Conservation (phyloP, 2,888 invertebrate genomes). For the Napeogenes inachia region DNA sequence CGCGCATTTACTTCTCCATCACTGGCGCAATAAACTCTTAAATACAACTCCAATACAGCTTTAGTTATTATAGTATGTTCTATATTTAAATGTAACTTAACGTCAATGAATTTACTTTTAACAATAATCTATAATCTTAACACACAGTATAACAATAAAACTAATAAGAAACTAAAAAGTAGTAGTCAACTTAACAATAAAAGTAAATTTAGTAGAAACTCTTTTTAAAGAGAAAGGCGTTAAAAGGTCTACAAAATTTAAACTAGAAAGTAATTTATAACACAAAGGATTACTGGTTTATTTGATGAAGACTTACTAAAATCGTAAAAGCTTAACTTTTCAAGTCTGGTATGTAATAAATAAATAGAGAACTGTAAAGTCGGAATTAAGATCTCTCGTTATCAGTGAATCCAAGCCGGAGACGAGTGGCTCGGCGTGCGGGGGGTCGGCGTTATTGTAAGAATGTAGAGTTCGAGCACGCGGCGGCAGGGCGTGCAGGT, state of each 20-base stretch:
- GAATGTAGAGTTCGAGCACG: slow-evolving; percentile 39
- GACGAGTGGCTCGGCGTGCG: slow-evolving; percentile 32
- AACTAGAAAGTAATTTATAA: slow-evolving; percentile 5
- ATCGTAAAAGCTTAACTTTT: neutral
- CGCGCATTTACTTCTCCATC: slow-evolving; percentile 22
- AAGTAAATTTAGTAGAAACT: slow-evolving; percentile 1
- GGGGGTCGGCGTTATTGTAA: slow-evolving; percentile 32
- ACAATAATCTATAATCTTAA: no score
- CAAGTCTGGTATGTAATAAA: slow-evolving; percentile 28
- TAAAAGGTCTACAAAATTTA: neutral
- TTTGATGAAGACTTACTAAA: neutral
- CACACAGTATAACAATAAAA: neutral
- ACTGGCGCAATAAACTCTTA: no score
- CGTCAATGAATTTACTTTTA: no score
- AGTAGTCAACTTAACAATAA: slow-evolving; percentile 23
- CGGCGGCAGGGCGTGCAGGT: slow-evolving; percentile 31
- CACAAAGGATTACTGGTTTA: slow-evolving; percentile 4
- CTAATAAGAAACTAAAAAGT: slow-evolving; percentile 24
- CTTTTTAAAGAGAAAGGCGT: slow-evolving; percentile 4
- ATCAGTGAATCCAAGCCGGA: slow-evolving; percentile 37
- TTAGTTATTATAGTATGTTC: no score
- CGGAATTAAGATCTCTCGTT: slow-evolving; percentile 43
- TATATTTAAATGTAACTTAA: no score
- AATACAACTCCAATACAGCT: no score
- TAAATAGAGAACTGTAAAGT: slow-evolving; percentile 31